phyloP scores from a whole-genome alignment of 2,113 vertebrate species.

The Misgurnus mizolepis region DNA sequence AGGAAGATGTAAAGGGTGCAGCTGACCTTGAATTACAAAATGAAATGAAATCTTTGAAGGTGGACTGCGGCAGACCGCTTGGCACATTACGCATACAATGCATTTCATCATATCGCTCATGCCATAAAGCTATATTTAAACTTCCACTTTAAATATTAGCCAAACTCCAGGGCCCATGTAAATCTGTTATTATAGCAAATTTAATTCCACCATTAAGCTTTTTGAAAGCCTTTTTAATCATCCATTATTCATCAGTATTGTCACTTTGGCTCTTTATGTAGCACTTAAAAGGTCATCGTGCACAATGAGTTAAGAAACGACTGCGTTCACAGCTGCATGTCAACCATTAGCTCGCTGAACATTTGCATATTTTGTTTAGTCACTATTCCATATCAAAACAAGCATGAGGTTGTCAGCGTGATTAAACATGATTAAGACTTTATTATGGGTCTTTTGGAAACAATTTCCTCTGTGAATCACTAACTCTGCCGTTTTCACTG shows the following conservation, averaged over 20 bases:
- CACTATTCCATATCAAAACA: slow-evolving; percentile 25
- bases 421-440: slow-evolving; percentile 40
- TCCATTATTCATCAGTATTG: slow-evolving; percentile 76
- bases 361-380: slow-evolving; percentile 26
- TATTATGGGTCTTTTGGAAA: slow-evolving; percentile 32
- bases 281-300: slow-evolving; percentile 72
- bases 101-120: slow-evolving; percentile 63
- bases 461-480: slow-evolving; percentile 37
- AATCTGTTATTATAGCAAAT: slow-evolving; percentile 73
- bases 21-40: slow-evolving; percentile 47
- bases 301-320: slow-evolving; percentile 30
- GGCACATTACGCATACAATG: slow-evolving; percentile 43
- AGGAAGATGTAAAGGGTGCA: not conserved
- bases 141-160: slow-evolving; percentile 71
- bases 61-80: not conserved
- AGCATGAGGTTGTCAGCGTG: slow-evolving; percentile 13
- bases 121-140: slow-evolving; percentile 72
- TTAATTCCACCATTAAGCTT: slow-evolving; percentile 71
- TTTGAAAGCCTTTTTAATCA: slow-evolving; percentile 74
- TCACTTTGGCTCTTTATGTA: slow-evolving; percentile 73
- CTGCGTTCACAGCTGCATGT: slow-evolving; percentile 22
- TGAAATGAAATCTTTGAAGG: not conserved
- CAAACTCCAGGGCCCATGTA: slow-evolving; percentile 62
- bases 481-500: slow-evolving; percentile 24
- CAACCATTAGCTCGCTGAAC: slow-evolving; percentile 18